Conservation (phyloP, 2,797 vertebrate species). For the Squalus acanthias region DNA sequence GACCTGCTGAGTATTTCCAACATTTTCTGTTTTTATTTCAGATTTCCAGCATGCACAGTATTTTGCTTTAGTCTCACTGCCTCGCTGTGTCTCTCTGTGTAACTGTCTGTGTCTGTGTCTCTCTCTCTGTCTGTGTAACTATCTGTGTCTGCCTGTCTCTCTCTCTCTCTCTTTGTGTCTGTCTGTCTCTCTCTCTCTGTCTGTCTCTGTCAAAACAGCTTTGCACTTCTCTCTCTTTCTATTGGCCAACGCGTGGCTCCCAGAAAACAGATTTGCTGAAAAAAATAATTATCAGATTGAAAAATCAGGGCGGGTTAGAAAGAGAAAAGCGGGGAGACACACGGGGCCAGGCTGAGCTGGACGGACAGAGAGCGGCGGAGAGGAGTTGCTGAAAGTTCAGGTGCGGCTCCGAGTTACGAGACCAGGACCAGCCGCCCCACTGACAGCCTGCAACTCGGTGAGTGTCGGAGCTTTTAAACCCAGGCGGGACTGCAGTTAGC, state of each 20-base stretch:
- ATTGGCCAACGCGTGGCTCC: background rate
- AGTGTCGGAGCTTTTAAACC: background rate
- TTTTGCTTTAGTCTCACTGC: too few species aligned
- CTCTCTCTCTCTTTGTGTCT: background rate
- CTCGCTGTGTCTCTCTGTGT: too few species aligned
- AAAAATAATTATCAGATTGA: constrained; percentile 34
- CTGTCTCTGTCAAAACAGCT: background rate
- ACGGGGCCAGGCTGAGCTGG: background rate
- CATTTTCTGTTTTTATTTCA: too few species aligned
- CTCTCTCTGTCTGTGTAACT: background rate
- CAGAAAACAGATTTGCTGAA: constrained; percentile 24
- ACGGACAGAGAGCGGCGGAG: background rate
- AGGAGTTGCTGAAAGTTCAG: background rate
- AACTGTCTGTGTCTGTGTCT: background rate
- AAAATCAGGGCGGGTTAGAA: constrained; percentile 32
- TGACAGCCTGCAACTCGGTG: background rate
- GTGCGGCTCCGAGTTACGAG: background rate
- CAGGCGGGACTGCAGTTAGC: background rate
- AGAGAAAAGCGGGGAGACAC: too few species aligned
- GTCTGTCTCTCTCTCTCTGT: too few species aligned
- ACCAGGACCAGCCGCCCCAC: background rate
- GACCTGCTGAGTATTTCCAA: too few species aligned
- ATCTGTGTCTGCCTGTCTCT: background rate
- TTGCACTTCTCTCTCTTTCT: background rate
- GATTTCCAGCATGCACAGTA: too few species aligned